These are phyloP conservation scores for Thrips palmi DNA, from an alignment of 1,140 invertebrate genomes.

Conservation along the genomic window DNA sequence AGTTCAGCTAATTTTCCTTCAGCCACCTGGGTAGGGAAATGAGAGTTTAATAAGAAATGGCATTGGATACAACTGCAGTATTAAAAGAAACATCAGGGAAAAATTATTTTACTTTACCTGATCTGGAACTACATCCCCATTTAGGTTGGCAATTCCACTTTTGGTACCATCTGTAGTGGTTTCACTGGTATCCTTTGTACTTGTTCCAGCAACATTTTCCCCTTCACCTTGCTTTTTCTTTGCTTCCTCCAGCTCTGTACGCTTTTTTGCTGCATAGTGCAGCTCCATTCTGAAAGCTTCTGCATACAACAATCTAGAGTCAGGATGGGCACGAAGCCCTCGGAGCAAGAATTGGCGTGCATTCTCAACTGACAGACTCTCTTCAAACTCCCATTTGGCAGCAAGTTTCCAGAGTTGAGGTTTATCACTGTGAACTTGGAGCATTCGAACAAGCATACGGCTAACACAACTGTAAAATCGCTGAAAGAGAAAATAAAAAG, in stretches of 20 bases:
- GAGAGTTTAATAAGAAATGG: no score
- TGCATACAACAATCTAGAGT: constrained; percentile 37
- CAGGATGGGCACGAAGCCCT: constrained; percentile 43
- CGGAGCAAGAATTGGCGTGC: constrained; percentile 43
- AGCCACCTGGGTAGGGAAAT: no score
- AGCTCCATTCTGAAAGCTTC: constrained; percentile 28
- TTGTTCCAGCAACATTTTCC: not conserved
- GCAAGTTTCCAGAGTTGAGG: constrained; percentile 53
- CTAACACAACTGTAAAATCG: constrained; percentile 25
- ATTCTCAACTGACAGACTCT: constrained; percentile 40
- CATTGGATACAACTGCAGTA: no score
- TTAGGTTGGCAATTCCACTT: no score
- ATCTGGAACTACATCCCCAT: constrained; percentile 5
- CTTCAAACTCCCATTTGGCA: constrained; percentile 52
- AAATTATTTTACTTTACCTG: no score
- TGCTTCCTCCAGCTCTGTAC: constrained; percentile 13
- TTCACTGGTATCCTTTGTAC: not conserved
- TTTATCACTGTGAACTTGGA: constrained; percentile 48
- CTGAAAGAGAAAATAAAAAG: constrained; percentile 18
- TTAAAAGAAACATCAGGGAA: no score
- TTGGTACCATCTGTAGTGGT: not conserved
- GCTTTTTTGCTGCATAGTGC: constrained; percentile 10
- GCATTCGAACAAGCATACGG: constrained; percentile 30
- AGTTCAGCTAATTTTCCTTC: constrained; percentile 19
- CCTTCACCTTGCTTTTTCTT: constrained; percentile 12